phyloP scores from a whole-genome alignment of 2,888 invertebrate species.

The Papilio protenor region DNA sequence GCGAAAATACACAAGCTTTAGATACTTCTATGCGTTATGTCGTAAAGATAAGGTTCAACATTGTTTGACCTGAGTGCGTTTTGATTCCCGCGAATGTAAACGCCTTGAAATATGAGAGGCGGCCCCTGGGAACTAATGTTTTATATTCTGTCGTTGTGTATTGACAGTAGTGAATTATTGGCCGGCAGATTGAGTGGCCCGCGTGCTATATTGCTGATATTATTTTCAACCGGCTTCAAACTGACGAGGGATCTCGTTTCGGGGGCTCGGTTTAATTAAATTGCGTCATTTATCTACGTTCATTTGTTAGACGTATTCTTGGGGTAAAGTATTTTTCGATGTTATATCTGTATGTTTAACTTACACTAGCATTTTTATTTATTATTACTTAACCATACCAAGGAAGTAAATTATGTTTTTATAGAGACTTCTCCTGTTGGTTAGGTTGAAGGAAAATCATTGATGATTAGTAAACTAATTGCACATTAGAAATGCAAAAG shows the following conservation, averaged over 20 bases:
- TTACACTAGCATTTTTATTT: not conserved
- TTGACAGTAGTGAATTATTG: slow-evolving; percentile 77
- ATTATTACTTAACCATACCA: not conserved
- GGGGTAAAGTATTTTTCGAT: slow-evolving; percentile 11
- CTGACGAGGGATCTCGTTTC: slow-evolving; percentile 39
- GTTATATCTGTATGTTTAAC: not conserved
- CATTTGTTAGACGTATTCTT: slow-evolving; percentile 33
- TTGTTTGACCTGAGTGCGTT: slow-evolving; percentile 37
- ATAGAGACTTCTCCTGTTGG: not conserved
- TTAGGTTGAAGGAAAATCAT: not conserved
- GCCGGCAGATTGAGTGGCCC: slow-evolving; percentile 63
- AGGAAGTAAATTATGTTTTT: not conserved
- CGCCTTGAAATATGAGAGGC: slow-evolving; percentile 70
- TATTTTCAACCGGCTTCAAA: slow-evolving; percentile 44
- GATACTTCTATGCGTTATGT: not conserved
- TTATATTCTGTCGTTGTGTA: slow-evolving; percentile 76
- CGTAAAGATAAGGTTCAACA: not conserved
- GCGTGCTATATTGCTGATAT: slow-evolving; percentile 45
- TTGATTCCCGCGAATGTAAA: slow-evolving; percentile 16
- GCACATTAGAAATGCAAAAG: not conserved
- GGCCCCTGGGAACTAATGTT: slow-evolving; percentile 68
- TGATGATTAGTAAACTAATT: not conserved
- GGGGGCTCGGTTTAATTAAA: slow-evolving; percentile 40
- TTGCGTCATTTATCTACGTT: slow-evolving; percentile 42
- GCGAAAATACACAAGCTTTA: not conserved